Evolutionary conservation across 2,888 invertebrate genomes (phyloP), one percentile per base, ranked within the genome.

Genomic region (Apotomis capreana): DNA sequence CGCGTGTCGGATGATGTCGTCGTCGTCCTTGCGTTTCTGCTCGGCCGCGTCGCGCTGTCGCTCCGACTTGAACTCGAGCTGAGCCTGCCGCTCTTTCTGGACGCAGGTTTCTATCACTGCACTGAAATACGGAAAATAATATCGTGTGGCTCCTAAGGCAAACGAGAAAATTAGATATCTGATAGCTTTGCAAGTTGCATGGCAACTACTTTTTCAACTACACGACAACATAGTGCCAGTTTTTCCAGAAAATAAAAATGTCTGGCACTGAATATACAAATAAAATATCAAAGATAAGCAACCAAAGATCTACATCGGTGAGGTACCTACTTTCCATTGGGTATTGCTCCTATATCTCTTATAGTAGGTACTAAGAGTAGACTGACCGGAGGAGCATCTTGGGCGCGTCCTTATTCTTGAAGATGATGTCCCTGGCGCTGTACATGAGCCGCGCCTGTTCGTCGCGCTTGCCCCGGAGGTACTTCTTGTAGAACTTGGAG

Each of bases 381-480:
- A n/a, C 44, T 54, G 70, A 92, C 93, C 90, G 87, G 13, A 92
- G 84, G 63, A 94, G 68, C 65, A 90, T 76, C 76, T 93, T 93
- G 0, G 93, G 93, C 5, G 91, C 93, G 73, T 93, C 94, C 74
- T 88, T 92, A 74, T 90, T 90, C 78, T 91, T 90, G 79, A 94
- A 94, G 55, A 92, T 77, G 9, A 84, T 81, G 69, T 93, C 93
- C 62, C 92, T 78, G 12, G 93, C 93, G 75, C 87, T 88, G 79
- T 82, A 81, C 86, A 92, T 85, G 65, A 93, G 84, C 4, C 84
- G 83, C 74, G 85, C 81, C 72, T 89, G 89, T 69, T 91, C 84
- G 69, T 88, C 85, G 73, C 84, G 80, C 79, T 87, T 79, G 52
- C 81, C 78, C 75, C 81, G 83, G 72, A 92, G 78, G 82, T 92